phyloP scores from a whole-genome alignment of 2,797 vertebrate species.

The Synaphobranchus kaupii region DNA sequence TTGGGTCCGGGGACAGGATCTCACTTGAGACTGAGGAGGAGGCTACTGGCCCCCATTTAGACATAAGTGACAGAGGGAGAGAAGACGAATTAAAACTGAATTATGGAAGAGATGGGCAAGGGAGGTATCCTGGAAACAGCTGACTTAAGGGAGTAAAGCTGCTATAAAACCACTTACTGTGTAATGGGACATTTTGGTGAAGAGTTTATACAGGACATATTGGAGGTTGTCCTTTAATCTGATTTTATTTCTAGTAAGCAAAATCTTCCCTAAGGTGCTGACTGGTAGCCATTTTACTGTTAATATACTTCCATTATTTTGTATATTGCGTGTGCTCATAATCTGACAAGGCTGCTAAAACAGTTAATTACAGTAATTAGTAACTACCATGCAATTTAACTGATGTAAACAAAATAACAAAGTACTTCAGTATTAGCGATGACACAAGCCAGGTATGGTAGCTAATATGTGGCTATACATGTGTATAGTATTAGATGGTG shows the following conservation, averaged over 20 bases:
- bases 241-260: neutral
- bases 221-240: neutral
- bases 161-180: neutral
- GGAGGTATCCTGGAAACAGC: neutral
- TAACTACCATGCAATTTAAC: neutral
- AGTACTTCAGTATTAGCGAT: neutral
- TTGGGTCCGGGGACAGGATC: no score
- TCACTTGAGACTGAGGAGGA: no score
- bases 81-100: neutral
- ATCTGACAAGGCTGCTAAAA: neutral
- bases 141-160: neutral
- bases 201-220: neutral
- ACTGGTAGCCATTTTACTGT: neutral
- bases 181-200: slow-evolving; percentile 5
- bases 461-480: neutral
- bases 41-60: no score
- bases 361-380: neutral
- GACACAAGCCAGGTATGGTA: neutral
- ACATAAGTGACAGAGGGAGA: neutral
- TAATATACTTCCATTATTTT: neutral
- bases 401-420: neutral
- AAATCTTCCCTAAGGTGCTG: neutral
- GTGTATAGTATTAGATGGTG: neutral
- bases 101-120: neutral
- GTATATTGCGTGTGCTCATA: neutral